These are phyloP conservation scores for Phorcus lineatus DNA, from an alignment of 2,888 invertebrate genomes.

Conservation along the genomic window DNA sequence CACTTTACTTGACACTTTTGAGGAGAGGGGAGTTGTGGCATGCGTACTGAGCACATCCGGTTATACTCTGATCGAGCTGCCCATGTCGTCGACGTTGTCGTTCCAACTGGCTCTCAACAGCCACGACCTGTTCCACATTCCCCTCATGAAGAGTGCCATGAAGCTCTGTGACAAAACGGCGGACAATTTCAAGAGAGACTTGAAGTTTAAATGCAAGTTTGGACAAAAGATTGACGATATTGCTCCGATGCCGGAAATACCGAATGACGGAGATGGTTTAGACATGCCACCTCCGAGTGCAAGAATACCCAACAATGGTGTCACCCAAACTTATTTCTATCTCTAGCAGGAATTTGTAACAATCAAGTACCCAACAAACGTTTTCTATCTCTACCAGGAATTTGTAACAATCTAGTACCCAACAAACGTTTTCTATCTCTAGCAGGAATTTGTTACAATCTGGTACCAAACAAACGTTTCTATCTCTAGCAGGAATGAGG, in stretches of 20 bases:
- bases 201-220: conserved; percentile 66
- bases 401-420: too few relatives aligned
- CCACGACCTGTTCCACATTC: conserved; percentile 49
- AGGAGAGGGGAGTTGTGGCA: conserved; percentile 58
- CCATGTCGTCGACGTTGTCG: conserved; percentile 56
- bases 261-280: conserved; percentile 37
- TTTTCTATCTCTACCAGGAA: too few relatives aligned
- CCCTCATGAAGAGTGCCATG: conserved; percentile 54
- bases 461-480: too few relatives aligned
- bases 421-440: too few relatives aligned
- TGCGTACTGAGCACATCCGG: conserved; percentile 56
- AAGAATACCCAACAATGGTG: conserved; percentile 52
- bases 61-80: conserved; percentile 60
- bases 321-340: conserved; percentile 60
- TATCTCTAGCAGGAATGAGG: conserved; percentile 25
- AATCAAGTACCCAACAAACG: too few relatives aligned
- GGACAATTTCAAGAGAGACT: conserved; percentile 51
- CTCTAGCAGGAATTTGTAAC: too few relatives aligned
- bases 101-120: conserved; percentile 63
- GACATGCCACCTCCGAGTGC: conserved; percentile 61
- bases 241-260: conserved; percentile 28
- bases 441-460: too few relatives aligned
- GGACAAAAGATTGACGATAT: conserved; percentile 54
- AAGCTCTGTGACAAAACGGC: conserved; percentile 50
- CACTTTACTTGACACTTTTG: conserved; percentile 62